phyloP scores from a whole-genome alignment of 2,113 vertebrate genomes.

The Glareola pratincola region DNA sequence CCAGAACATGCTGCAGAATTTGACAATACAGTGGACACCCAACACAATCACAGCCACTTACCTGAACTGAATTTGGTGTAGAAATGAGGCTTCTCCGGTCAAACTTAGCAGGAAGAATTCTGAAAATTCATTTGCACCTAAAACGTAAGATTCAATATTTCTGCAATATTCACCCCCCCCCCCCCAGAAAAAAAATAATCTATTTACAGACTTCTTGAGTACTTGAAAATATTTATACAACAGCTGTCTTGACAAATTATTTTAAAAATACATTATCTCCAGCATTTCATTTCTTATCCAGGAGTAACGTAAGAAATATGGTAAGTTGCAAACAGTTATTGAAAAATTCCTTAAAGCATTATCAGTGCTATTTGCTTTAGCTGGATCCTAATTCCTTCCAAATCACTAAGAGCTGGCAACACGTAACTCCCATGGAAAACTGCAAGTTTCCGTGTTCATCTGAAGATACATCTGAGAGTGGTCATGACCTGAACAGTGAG shows the following conservation, averaged over 20 bases:
- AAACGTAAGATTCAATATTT: background rate
- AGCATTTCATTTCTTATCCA: background rate
- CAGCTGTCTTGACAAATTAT: background rate
- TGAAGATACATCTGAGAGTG: background rate
- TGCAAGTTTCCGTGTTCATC: background rate
- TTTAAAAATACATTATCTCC: background rate
- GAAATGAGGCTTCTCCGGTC: background rate
- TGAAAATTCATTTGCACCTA: background rate
- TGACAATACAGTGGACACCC: background rate
- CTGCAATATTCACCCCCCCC: background rate
- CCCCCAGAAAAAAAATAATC: background rate
- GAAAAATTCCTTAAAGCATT: background rate
- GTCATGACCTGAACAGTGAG: background rate
- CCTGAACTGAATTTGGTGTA: background rate
- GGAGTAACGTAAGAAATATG: background rate
- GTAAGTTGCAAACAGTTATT: background rate
- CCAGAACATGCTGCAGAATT: background rate
- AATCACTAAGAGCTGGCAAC: background rate
- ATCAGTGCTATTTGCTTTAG: background rate
- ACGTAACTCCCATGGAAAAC: background rate
- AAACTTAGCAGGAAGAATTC: background rate
- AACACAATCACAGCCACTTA: background rate
- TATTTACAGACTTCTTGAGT: background rate
- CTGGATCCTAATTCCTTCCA: background rate
- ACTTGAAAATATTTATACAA: background rate